Conservation (phyloP, 2,113 vertebrate genomes). For the Neomonachus schauinslandi region DNA sequence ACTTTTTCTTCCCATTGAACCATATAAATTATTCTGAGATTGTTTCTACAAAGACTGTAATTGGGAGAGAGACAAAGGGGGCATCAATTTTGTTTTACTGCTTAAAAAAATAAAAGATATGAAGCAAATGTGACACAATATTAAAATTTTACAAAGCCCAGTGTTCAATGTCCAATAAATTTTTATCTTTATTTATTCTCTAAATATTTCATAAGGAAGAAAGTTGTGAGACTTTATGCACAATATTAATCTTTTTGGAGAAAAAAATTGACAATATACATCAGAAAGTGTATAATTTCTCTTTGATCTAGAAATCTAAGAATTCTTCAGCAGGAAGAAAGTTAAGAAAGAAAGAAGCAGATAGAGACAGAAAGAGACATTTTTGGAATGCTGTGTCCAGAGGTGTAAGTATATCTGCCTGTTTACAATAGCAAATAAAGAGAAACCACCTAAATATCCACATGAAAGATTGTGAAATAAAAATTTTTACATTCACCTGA, state of each 20-base stretch:
- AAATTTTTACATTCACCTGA: background rate
- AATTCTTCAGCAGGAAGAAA: background rate
- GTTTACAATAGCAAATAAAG: background rate
- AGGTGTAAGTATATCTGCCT: background rate
- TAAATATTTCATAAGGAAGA: conserved; percentile 50
- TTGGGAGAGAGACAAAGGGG: background rate
- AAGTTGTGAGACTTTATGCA: background rate
- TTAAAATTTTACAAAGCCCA: background rate
- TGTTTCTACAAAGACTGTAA: background rate
- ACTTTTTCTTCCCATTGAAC: background rate
- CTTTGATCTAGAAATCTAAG: conserved; percentile 30
- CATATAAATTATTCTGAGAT: conserved; percentile 16
- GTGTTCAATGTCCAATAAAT: background rate
- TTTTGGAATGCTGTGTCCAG: background rate
- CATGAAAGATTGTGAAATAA: background rate
- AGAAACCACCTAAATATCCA: background rate
- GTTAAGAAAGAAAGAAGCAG: background rate
- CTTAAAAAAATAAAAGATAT: background rate
- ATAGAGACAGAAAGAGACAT: background rate
- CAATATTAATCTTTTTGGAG: background rate
- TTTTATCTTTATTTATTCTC: background rate
- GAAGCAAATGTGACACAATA: background rate
- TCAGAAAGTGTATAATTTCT: background rate
- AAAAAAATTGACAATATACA: background rate
- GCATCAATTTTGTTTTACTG: background rate